These are phyloP conservation scores for Phymanthus crucifer DNA, from an alignment of 92 coral and sea anemone genomes.

Conservation along the genomic window DNA sequence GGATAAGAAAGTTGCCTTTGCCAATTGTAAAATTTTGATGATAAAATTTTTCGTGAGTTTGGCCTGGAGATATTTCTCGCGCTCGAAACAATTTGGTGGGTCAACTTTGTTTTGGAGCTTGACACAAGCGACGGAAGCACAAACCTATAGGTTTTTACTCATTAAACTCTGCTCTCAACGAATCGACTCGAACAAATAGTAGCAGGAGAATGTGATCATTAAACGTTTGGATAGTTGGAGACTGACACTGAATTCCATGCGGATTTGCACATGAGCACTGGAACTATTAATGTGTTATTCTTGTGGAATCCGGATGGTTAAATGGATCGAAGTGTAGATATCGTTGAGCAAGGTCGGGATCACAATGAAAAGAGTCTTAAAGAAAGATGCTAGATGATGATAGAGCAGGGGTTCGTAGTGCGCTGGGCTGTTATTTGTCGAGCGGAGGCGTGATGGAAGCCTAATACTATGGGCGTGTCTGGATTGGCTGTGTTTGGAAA, in stretches of 20 bases:
- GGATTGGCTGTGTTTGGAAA: slow-evolving; percentile 46
- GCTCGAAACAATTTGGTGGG: slow-evolving; percentile 7
- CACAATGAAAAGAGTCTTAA: slow-evolving; percentile 7
- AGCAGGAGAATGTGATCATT: slow-evolving; percentile 43
- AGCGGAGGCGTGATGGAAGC: slow-evolving; percentile 48
- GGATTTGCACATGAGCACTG: slow-evolving; percentile 17
- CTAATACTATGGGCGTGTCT: slow-evolving; percentile 28
- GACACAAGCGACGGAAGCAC: slow-evolving; percentile 35
- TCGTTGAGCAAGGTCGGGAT: slow-evolving; percentile 3
- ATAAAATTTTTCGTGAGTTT: slow-evolving; percentile 5
- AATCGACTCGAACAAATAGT: slow-evolving; percentile 45
- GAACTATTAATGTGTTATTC: slow-evolving; percentile 18
- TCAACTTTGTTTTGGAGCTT: slow-evolving; percentile 19
- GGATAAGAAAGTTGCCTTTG: neutral
- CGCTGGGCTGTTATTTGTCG: slow-evolving; percentile 9
- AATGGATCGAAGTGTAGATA: slow-evolving; percentile 2
- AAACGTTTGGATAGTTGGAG: slow-evolving; percentile 26
- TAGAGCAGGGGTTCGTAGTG: slow-evolving; percentile 21
- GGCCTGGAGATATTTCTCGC: neutral
- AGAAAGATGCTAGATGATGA: slow-evolving; percentile 14
- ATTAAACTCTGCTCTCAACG: slow-evolving; percentile 29
- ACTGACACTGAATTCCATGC: slow-evolving; percentile 17
- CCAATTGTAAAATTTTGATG: neutral
- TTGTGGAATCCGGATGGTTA: slow-evolving; percentile 1
- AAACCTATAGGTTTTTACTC: slow-evolving; percentile 18